Evolutionary conservation across 2,888 invertebrate genomes (phyloP).

Genomic region (Sthenelais limicola): DNA sequence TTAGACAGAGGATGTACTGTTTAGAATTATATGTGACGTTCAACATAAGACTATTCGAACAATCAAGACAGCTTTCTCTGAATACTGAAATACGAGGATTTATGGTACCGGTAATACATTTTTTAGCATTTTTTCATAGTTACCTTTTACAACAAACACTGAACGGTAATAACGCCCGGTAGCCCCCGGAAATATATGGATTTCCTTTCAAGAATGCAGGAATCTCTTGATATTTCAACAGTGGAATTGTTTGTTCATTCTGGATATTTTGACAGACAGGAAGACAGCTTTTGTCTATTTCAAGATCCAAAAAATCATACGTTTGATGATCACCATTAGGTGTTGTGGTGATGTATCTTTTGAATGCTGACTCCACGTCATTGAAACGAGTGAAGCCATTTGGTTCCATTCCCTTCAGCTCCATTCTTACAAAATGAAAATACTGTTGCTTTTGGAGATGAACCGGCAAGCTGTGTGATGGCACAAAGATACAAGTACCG

Average conservation of each 20-base stretch:
- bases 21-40: background rate
- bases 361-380: conserved; percentile 18
- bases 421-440: no score
- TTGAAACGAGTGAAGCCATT: conserved; percentile 3
- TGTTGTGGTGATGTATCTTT: background rate
- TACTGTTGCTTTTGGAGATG: no score
- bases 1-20: background rate
- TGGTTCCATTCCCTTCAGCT: no score
- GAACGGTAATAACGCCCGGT: conserved; percentile 78
- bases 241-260: conserved; percentile 54
- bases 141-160: conserved; percentile 80
- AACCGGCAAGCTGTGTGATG: no score
- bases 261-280: conserved; percentile 53
- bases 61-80: no score
- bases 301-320: conserved; percentile 57
- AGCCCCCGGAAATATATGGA: conserved; percentile 87
- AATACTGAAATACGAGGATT: no score
- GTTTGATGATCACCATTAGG: background rate
- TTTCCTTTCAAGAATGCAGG: conserved; percentile 90
- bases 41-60: no score
- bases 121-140: no score
- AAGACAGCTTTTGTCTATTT: conserved; percentile 56
- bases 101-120: no score
- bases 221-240: conserved; percentile 76
- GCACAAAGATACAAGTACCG: no score